These are phyloP conservation scores for Episyrphus balteatus DNA, from an alignment of 1,140 invertebrate species.

Conservation along the genomic window DNA sequence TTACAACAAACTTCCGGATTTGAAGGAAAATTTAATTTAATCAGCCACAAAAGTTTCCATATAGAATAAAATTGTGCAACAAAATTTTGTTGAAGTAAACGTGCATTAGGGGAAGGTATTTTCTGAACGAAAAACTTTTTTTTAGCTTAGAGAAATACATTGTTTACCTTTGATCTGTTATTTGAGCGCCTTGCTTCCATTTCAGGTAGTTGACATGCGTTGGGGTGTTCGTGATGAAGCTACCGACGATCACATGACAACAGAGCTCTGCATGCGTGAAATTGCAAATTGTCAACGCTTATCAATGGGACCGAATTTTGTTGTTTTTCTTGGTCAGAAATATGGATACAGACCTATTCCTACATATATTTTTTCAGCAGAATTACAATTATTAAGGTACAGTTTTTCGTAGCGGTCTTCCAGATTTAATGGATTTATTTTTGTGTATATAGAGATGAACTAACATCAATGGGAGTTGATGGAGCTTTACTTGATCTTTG, in stretches of 20 bases:
- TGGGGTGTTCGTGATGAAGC: slow-evolving; percentile 95
- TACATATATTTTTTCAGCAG: slow-evolving; percentile 85
- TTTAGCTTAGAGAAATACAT: too few relatives aligned
- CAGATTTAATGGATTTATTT: background rate
- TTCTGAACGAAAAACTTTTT: too few relatives aligned
- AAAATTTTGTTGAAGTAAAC: too few relatives aligned
- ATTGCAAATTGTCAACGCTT: slow-evolving; percentile 94
- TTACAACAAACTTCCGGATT: too few relatives aligned
- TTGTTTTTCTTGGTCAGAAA: slow-evolving; percentile 95
- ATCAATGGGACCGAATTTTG: slow-evolving; percentile 97
- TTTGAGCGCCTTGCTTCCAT: slow-evolving; percentile 1
- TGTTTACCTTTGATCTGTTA: too few relatives aligned
- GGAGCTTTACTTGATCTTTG: slow-evolving; percentile 78
- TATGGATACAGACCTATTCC: slow-evolving; percentile 96
- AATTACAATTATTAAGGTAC: slow-evolving; percentile 78
- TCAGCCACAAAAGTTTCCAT: too few relatives aligned
- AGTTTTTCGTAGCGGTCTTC: slow-evolving; percentile 18
- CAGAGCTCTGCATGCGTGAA: slow-evolving; percentile 94
- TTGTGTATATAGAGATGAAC: slow-evolving; percentile 17
- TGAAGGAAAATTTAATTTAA: too few relatives aligned
- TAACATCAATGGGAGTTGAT: slow-evolving; percentile 60
- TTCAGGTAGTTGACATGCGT: slow-evolving; percentile 93
- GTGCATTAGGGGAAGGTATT: too few relatives aligned
- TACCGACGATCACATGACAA: slow-evolving; percentile 98
- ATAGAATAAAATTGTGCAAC: too few relatives aligned